Evolutionary conservation across 2,888 invertebrate species (phyloP).

Genomic region (Agrochola litura): DNA sequence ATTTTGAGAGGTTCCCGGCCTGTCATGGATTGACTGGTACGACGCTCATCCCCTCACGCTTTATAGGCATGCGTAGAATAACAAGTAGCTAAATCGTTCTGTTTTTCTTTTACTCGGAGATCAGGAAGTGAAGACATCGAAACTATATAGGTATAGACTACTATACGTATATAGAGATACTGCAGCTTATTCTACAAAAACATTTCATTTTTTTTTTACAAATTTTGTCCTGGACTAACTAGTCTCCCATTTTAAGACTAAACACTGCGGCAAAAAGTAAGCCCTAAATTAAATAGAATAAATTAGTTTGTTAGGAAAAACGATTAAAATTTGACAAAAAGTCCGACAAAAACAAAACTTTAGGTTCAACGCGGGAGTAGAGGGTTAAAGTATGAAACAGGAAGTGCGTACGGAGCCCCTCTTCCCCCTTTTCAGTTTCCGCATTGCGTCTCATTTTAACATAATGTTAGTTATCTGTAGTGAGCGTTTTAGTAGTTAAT

Average conservation of each 20-base stretch:
- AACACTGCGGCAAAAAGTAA: slow-evolving; percentile 7
- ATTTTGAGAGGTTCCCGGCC: slow-evolving; percentile 4
- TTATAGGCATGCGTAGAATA: slow-evolving; percentile 20
- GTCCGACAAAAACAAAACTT: slow-evolving; percentile 20
- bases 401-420: slow-evolving; percentile 48
- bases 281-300: slow-evolving; percentile 8
- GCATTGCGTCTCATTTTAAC: slow-evolving; percentile 65
- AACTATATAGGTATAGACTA: not conserved
- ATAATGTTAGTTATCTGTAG: slow-evolving; percentile 44
- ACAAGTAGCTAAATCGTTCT: slow-evolving; percentile 21
- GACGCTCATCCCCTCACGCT: not conserved
- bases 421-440: slow-evolving; percentile 50
- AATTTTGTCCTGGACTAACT: not conserved
- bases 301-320: slow-evolving; percentile 25
- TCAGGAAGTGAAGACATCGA: slow-evolving; percentile 1
- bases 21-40: slow-evolving; percentile 26
- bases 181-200: not conserved
- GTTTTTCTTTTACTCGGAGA: slow-evolving; percentile 12
- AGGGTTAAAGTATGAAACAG: slow-evolving; percentile 39
- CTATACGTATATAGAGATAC: not conserved
- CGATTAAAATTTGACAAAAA: slow-evolving; percentile 11
- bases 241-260: not conserved
- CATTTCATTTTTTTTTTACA: not conserved
- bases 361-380: slow-evolving; percentile 21
- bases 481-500: slow-evolving; percentile 26